phyloP scores from a whole-genome alignment of 2,113 vertebrate species.

The Paradisaea rubra region DNA sequence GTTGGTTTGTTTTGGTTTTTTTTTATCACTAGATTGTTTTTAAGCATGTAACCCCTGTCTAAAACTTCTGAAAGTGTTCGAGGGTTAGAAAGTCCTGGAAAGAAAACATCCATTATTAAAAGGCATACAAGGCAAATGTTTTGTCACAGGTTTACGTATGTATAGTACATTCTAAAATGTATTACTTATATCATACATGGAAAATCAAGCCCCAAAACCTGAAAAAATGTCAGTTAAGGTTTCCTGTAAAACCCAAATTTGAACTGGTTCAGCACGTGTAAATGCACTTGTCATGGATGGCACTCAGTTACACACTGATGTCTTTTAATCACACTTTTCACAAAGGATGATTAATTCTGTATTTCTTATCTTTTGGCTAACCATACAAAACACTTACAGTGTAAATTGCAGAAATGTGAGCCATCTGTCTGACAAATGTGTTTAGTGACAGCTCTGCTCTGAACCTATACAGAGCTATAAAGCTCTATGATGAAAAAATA shows the following conservation, averaged over 20 bases:
- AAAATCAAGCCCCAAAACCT: neutral
- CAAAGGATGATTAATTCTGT: neutral
- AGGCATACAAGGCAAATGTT: neutral
- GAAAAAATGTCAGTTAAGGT: neutral
- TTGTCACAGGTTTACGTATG: neutral
- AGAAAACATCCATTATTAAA: neutral
- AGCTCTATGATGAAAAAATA: neutral
- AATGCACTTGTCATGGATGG: neutral
- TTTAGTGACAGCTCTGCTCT: neutral
- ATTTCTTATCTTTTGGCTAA: neutral
- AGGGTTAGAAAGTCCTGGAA: neutral
- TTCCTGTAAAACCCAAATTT: neutral
- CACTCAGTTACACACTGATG: neutral
- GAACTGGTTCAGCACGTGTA: neutral
- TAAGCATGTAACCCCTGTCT: neutral
- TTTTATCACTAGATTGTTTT: neutral
- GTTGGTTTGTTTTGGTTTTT: rapidly evolving
- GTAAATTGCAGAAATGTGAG: neutral
- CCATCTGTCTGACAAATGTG: neutral
- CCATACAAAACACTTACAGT: neutral
- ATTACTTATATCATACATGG: neutral
- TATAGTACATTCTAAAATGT: neutral
- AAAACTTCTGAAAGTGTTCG: neutral
- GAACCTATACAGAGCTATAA: neutral
- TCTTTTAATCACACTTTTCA: neutral